A percentile compares a stretch with the other conserved stretches of the same genome.
phyloP scores from a whole-genome alignment of 2,113 vertebrate genomes.

The Xenotilapia leptura region DNA sequence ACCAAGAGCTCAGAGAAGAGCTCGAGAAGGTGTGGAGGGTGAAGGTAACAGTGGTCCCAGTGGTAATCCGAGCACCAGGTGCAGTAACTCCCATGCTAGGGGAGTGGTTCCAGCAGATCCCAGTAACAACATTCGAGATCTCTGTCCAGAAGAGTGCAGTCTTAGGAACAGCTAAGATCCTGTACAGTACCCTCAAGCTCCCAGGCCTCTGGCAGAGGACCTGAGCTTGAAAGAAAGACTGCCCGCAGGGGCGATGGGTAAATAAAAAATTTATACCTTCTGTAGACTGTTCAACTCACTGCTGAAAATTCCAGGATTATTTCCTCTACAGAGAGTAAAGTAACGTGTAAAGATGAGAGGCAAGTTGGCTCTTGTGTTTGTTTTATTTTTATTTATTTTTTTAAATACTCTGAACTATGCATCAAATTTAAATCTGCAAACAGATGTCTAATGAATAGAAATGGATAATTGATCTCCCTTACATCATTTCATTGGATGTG shows the following conservation, averaged over 20 bases:
- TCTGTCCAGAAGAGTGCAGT: neutral
- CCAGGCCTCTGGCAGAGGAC: neutral
- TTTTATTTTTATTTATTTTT: neutral
- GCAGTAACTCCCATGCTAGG: neutral
- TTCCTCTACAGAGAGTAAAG: neutral
- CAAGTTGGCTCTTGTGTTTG: neutral
- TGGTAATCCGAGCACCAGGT: neutral
- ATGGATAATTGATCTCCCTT: neutral
- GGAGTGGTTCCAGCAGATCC: neutral
- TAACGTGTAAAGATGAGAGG: neutral
- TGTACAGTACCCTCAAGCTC: neutral
- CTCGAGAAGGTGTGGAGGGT: neutral
- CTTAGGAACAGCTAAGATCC: neutral
- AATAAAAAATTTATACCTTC: neutral
- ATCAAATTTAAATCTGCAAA: neutral
- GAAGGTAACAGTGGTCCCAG: neutral
- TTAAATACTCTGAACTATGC: neutral
- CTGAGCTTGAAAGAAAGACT: neutral
- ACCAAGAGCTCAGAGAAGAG: neutral
- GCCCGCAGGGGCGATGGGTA: fast-evolving
- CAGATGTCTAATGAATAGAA: neutral
- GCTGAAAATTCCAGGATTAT: neutral
- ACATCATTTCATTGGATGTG: neutral
- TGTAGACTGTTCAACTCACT: neutral
- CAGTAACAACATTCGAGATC: fast-evolving